A percentile compares a stretch with the other conserved stretches of the same genome.
Conservation (phyloP, 2,888 invertebrate genomes). For the Dynastes grantii region DNA sequence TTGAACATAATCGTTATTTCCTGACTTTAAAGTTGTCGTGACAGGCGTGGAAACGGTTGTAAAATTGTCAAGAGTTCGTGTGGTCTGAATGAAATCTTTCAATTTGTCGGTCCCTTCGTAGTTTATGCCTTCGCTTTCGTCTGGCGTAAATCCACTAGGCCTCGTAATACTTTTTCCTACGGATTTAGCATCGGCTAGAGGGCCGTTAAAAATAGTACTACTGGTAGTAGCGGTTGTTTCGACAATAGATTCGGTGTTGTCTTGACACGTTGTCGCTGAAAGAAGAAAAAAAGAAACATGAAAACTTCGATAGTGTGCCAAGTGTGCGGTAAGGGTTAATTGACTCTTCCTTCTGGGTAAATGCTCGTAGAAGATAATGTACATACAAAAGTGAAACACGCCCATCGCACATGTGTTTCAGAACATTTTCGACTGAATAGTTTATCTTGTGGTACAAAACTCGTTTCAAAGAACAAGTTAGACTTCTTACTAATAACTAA, state of each 20-base stretch:
- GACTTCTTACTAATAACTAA: too few relatives aligned
- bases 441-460: too few relatives aligned
- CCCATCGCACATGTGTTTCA: background rate
- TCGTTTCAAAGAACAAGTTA: too few relatives aligned
- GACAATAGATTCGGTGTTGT: slow-evolving; percentile 38
- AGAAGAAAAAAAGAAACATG: slow-evolving; percentile 20
- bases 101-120: slow-evolving; percentile 12
- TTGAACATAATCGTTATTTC: slow-evolving; percentile 11
- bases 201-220: slow-evolving; percentile 43
- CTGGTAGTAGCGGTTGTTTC: slow-evolving; percentile 31
- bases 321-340: slow-evolving; percentile 22
- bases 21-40: slow-evolving; percentile 6
- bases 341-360: slow-evolving; percentile 12
- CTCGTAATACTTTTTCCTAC: slow-evolving; percentile 15
- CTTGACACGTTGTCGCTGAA: slow-evolving; percentile 42
- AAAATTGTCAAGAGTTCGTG: slow-evolving; percentile 24
- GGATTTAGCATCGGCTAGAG: background rate
- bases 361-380: background rate
- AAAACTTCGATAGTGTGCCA: background rate
- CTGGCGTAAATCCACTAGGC: background rate
- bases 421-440: background rate
- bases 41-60: slow-evolving; percentile 18
- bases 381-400: background rate
- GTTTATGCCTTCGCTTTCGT: slow-evolving; percentile 13
- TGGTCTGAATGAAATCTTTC: slow-evolving; percentile 38